Percentiles rank a stretch among this genome's conserved stretches.
phyloP scores from a whole-genome alignment of 2,888 invertebrate species.

The Xestia c-nigrum region DNA sequence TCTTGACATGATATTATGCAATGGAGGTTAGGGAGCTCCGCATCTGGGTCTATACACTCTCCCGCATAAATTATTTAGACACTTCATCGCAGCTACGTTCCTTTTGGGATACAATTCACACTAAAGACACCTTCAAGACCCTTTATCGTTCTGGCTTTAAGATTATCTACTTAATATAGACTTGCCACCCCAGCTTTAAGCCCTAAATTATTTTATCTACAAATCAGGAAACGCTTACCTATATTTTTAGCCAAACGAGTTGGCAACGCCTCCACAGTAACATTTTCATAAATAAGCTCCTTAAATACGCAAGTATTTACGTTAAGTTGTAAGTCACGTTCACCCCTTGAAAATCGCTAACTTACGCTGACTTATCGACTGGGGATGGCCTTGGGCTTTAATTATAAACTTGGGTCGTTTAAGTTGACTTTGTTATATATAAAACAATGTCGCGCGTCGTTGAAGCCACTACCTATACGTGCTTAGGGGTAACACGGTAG shows the following conservation, averaged over 20 bases:
- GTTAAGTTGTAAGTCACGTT: slow-evolving; percentile 47
- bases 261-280: slow-evolving; percentile 14
- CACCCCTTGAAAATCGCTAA: slow-evolving; percentile 46
- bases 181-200: neutral
- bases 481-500: slow-evolving; percentile 27
- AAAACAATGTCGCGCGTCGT: slow-evolving; percentile 48
- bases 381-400: slow-evolving; percentile 69
- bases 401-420: slow-evolving; percentile 71
- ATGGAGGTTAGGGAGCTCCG: slow-evolving; percentile 30
- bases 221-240: slow-evolving; percentile 31
- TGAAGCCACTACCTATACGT: slow-evolving; percentile 49
- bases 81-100: slow-evolving; percentile 17
- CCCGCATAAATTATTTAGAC: slow-evolving; percentile 43
- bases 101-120: slow-evolving; percentile 28
- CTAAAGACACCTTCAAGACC: slow-evolving; percentile 16
- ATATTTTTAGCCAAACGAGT: slow-evolving; percentile 41
- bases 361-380: slow-evolving; percentile 69
- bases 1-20: slow-evolving; percentile 22
- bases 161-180: neutral
- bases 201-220: slow-evolving; percentile 46
- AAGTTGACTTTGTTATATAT: slow-evolving; percentile 57
- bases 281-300: slow-evolving; percentile 46
- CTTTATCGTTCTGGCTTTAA: slow-evolving; percentile 23
- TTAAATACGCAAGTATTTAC: slow-evolving; percentile 39
- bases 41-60: slow-evolving; percentile 30